Evolutionary conservation across 2,113 vertebrate species (phyloP).

Genomic region (Malurus elegans): DNA sequence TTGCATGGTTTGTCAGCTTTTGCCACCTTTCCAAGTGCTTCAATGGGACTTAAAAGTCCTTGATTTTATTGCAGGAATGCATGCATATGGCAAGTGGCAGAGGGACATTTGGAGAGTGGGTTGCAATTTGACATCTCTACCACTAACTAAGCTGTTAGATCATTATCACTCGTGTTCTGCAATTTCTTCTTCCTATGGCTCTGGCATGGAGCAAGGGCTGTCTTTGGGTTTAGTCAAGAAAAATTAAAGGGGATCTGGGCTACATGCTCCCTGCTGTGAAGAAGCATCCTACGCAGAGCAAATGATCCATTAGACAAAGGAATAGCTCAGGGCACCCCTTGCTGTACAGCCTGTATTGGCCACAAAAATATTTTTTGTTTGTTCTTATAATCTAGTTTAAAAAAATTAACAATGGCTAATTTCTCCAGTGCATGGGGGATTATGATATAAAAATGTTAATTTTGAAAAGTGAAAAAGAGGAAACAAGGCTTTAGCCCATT

Average conservation of each 20-base stretch:
- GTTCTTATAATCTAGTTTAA: not conserved
- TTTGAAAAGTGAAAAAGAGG: not conserved
- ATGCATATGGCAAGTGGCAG: not conserved
- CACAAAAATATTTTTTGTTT: not conserved
- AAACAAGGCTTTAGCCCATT: not conserved
- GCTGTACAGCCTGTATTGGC: not conserved
- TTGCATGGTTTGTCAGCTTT: not conserved
- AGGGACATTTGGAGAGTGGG: not conserved
- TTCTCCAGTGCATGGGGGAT: not conserved
- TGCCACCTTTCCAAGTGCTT: not conserved
- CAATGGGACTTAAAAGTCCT: not conserved
- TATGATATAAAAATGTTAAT: not conserved
- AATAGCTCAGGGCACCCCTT: not conserved
- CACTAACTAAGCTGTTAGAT: not conserved
- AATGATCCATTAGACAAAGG: not conserved
- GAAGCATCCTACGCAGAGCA: not conserved
- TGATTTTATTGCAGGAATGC: not conserved
- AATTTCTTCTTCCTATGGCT: not conserved
- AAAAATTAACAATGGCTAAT: not conserved
- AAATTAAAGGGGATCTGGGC: not conserved
- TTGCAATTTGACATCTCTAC: not conserved
- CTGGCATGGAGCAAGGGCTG: not conserved
- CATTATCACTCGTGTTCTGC: not conserved
- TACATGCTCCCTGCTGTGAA: not conserved
- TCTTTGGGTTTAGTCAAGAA: not conserved